Evolutionary conservation across 2,888 invertebrate genomes (phyloP).

Genomic region (Clunio marinus): DNA sequence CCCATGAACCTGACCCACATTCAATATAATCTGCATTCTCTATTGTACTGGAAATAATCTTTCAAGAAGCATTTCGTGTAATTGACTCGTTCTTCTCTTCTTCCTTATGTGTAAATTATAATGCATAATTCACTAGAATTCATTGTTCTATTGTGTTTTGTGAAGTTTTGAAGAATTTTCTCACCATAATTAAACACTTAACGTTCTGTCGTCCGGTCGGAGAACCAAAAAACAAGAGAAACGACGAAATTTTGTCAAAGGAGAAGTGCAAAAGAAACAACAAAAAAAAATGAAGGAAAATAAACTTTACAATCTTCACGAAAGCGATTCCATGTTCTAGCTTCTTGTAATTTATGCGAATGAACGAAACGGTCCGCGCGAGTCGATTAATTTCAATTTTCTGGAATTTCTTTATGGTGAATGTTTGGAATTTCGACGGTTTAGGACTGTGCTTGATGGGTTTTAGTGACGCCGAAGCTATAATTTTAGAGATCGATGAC

Average conservation of each 20-base stretch:
- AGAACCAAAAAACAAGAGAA: not conserved
- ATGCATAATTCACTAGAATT: not conserved
- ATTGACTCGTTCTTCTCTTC: no score
- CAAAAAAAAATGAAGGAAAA: not conserved
- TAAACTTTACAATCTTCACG: not conserved
- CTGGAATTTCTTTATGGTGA: not conserved
- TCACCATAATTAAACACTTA: not conserved
- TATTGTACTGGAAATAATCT: not conserved
- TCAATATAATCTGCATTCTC: not conserved
- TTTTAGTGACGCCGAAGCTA: no score
- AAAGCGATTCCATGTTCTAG: not conserved
- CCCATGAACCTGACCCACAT: slow-evolving; percentile 12
- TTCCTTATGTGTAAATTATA: not conserved
- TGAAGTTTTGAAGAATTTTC: not conserved
- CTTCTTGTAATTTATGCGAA: not conserved
- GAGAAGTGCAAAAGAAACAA: not conserved
- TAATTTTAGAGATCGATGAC: no score
- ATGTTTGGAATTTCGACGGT: slow-evolving; percentile 4
- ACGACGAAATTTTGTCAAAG: no score
- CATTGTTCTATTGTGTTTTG: not conserved
- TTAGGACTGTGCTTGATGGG: no score
- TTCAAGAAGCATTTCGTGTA: no score
- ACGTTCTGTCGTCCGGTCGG: not conserved
- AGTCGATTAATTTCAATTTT: not conserved
- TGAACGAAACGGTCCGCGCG: no score